phyloP scores from a whole-genome alignment of 2,113 vertebrate species.

The Lophius piscatorius region DNA sequence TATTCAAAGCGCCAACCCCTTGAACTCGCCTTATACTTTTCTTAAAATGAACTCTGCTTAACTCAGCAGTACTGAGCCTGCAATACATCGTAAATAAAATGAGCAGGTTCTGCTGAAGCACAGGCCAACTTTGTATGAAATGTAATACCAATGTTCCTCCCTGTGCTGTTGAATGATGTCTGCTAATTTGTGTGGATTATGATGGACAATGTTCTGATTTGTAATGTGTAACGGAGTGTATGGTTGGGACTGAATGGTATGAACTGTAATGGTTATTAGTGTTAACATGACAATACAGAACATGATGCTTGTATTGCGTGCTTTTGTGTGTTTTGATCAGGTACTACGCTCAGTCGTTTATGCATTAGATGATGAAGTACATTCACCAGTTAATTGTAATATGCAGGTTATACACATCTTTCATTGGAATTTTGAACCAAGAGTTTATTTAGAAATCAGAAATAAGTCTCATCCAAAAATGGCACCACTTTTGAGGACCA shows the following conservation, averaged over 20 bases:
- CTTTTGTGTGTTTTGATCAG: slow-evolving; percentile 36
- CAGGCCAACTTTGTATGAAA: slow-evolving; percentile 41
- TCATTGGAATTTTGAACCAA: not conserved
- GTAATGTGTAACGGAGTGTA: slow-evolving; percentile 57
- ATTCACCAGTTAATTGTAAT: not conserved
- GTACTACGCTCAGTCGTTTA: not conserved
- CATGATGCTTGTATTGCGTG: slow-evolving; percentile 59
- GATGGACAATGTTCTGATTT: slow-evolving; percentile 51
- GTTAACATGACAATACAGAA: slow-evolving; percentile 76
- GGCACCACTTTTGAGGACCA: too few species aligned
- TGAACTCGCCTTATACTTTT: slow-evolving; percentile 3
- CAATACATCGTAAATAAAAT: slow-evolving; percentile 2
- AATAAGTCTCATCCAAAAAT: too few species aligned
- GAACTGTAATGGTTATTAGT: slow-evolving; percentile 69
- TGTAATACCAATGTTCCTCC: slow-evolving; percentile 69
- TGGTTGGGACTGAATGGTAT: slow-evolving; percentile 71
- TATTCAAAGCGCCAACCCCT: slow-evolving; percentile 15
- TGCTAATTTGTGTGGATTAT: slow-evolving; percentile 52
- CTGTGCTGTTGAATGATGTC: slow-evolving; percentile 66
- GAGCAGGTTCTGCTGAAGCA: slow-evolving; percentile 39
- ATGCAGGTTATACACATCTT: not conserved
- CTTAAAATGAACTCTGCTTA: slow-evolving; percentile 23
- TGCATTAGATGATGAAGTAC: not conserved
- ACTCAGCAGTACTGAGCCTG: slow-evolving; percentile 20
- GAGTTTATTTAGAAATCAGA: too few species aligned